Conservation (phyloP, 2,113 vertebrate species). For the Eurypyga helias region DNA sequence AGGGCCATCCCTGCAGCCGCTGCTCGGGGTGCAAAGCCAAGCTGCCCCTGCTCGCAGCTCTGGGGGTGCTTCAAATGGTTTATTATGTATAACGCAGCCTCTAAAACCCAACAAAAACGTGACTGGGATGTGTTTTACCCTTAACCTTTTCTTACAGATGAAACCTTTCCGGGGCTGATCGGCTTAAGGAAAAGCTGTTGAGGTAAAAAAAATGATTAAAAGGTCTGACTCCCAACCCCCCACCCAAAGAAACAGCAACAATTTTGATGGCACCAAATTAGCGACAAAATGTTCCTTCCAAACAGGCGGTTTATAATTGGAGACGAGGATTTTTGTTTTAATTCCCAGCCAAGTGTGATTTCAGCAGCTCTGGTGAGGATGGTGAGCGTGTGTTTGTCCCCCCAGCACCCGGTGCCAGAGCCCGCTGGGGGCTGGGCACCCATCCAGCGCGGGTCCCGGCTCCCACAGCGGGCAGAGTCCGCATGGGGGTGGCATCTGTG, state of each 20-base stretch:
- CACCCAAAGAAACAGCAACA: neutral
- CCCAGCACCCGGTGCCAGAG: neutral
- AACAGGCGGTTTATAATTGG: neutral
- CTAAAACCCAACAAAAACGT: neutral
- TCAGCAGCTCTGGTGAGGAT: neutral
- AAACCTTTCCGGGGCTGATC: fast-evolving
- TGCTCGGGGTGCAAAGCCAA: neutral
- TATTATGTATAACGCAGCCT: neutral
- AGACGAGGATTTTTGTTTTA: neutral
- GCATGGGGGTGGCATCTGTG: fast-evolving
- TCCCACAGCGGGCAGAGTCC: fast-evolving
- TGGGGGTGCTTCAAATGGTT: neutral
- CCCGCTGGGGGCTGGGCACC: neutral
- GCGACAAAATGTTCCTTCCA: neutral
- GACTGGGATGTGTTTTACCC: fast-evolving
- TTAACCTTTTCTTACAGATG: neutral
- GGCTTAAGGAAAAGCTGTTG: neutral
- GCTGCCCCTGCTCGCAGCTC: neutral
- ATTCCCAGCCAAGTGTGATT: neutral
- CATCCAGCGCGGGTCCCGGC: fast-evolving
- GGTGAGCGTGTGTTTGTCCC: fast-evolving
- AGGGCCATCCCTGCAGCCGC: fast-evolving
- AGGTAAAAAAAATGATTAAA: neutral
- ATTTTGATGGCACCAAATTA: neutral
- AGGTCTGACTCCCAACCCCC: neutral